Conservation (phyloP, 2,113 vertebrate genomes). For the Myanophis thanlyinensis region DNA sequence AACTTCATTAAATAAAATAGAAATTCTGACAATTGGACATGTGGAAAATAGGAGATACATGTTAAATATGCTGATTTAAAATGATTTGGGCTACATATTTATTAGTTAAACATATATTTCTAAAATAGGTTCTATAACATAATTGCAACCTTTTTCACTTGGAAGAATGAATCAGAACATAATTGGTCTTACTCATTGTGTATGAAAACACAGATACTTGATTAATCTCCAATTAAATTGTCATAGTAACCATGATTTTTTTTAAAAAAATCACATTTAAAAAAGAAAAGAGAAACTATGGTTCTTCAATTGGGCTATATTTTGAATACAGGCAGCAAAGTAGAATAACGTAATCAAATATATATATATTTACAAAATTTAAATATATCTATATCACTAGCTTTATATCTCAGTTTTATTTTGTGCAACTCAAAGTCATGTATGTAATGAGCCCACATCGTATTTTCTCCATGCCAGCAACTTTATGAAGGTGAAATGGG, state of each 20-base stretch:
- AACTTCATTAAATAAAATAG: background rate
- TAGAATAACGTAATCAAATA: constrained; percentile 27
- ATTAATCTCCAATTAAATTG: constrained; percentile 52
- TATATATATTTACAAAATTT: background rate
- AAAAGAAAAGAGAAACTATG: constrained; percentile 31
- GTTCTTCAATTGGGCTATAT: constrained; percentile 14
- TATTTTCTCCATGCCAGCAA: background rate
- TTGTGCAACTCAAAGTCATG: background rate
- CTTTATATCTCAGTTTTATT: background rate
- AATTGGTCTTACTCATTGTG: constrained; percentile 65
- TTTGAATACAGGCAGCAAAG: background rate
- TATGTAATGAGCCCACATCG: background rate
- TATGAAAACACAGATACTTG: constrained; percentile 57
- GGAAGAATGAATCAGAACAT: constrained; percentile 63
- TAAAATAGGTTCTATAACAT: constrained; percentile 65
- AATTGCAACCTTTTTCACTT: constrained; percentile 66
- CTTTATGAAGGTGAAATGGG: background rate
- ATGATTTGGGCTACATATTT: constrained; percentile 62
- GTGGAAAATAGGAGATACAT: constrained; percentile 2
- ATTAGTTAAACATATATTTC: constrained; percentile 71
- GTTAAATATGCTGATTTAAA: constrained; percentile 62
- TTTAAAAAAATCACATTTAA: background rate
- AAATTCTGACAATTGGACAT: background rate
- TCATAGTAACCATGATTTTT: constrained; percentile 44
- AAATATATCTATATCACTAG: background rate